Evolutionary conservation across 2,797 vertebrate genomes (phyloP).

Genomic region (Brachymystax lenok): DNA sequence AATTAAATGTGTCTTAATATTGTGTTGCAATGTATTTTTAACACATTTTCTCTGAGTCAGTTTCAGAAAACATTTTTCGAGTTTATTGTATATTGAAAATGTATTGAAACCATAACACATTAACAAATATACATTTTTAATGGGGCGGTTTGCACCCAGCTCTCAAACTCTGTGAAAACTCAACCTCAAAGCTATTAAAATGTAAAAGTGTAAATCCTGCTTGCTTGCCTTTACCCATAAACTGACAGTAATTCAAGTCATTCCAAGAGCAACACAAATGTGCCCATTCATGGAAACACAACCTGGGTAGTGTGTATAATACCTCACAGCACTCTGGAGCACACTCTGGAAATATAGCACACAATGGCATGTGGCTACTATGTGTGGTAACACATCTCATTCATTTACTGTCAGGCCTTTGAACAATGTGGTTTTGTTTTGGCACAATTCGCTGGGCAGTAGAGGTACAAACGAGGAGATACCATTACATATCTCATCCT

Average conservation of each 20-base stretch:
- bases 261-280: constrained; percentile 21
- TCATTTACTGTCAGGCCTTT: constrained; percentile 28
- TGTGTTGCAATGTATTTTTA: no score
- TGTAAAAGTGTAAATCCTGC: constrained; percentile 16
- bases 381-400: constrained; percentile 14
- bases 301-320: constrained; percentile 4
- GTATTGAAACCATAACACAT: background rate
- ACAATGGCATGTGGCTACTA: constrained; percentile 22
- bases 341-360: constrained; percentile 34
- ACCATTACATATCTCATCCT: constrained; percentile 7
- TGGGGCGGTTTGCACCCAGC: background rate
- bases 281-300: constrained; percentile 44
- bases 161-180: background rate
- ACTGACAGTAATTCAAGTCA: constrained; percentile 20
- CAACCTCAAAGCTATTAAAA: background rate
- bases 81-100: background rate
- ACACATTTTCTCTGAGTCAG: background rate
- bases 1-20: no score
- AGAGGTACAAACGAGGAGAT: constrained; percentile 15
- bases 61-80: background rate
- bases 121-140: background rate
- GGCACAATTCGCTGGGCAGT: background rate
- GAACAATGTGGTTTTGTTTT: constrained; percentile 51
- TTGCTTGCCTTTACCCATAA: constrained; percentile 17
- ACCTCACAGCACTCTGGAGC: constrained; percentile 4